phyloP scores from a whole-genome alignment of 2,797 vertebrate genomes.

The Myotis myotis region DNA sequence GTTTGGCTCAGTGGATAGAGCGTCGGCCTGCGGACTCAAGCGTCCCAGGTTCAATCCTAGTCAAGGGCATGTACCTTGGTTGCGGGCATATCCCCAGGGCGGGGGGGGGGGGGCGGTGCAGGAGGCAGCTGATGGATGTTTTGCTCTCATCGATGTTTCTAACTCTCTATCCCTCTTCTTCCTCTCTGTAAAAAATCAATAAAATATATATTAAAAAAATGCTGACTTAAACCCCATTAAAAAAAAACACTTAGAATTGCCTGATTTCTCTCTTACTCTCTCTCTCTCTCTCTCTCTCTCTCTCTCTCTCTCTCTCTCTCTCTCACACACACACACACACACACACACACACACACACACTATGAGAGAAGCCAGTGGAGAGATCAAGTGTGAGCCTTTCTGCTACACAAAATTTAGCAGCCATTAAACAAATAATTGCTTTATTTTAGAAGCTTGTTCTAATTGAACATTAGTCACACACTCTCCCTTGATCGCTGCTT shows the following conservation, averaged over 20 bases:
- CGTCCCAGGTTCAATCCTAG: no score
- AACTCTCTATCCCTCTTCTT: no score
- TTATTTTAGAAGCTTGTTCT: slow-evolving; percentile 74
- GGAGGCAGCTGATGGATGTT: no score
- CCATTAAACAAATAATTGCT: slow-evolving; percentile 74
- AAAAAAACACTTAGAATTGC: background rate
- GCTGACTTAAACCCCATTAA: background rate
- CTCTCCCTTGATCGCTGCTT: slow-evolving; percentile 67
- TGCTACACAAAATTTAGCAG: slow-evolving; percentile 68
- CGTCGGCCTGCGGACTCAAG: no score
- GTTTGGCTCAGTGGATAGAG: no score
- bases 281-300: background rate
- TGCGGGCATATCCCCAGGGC: no score
- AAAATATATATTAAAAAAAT: background rate
- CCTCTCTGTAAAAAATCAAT: no score
- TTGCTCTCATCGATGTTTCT: no score
- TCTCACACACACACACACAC: background rate
- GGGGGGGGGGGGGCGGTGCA: no score
- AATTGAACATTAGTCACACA: slow-evolving; percentile 77
- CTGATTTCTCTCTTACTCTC: background rate
- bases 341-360: background rate
- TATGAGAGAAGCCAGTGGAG: background rate
- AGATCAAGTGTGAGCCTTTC: slow-evolving; percentile 55
- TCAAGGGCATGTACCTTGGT: no score
- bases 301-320: background rate